phyloP scores from a whole-genome alignment of 2,888 invertebrate species.

The Amiota mariae region DNA sequence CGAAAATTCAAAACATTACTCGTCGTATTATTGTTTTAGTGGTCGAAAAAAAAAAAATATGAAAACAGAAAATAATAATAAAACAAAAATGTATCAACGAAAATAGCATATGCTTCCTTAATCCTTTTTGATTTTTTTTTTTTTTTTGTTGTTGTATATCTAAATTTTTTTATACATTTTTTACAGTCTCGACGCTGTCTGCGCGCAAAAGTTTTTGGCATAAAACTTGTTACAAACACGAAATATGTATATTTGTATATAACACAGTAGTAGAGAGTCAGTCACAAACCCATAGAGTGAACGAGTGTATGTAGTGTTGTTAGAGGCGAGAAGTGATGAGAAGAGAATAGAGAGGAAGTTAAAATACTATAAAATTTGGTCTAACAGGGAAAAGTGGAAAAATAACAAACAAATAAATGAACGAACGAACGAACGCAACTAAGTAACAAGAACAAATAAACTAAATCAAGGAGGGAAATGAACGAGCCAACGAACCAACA shows the following conservation, averaged over 20 bases:
- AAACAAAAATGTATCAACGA: slow-evolving; percentile 20
- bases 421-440: slow-evolving; percentile 13
- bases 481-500: slow-evolving; percentile 7
- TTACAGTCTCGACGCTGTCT: slow-evolving; percentile 49
- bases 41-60: neutral
- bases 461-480: slow-evolving; percentile 11
- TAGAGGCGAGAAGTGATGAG: too few species aligned
- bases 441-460: slow-evolving; percentile 1
- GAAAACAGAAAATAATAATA: slow-evolving; percentile 7
- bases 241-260: neutral
- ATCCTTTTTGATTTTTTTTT: slow-evolving; percentile 25
- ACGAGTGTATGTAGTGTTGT: neutral
- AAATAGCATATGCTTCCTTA: slow-evolving; percentile 8
- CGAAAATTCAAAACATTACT: too few species aligned
- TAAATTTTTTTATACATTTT: slow-evolving; percentile 40
- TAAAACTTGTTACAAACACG: slow-evolving; percentile 45
- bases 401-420: slow-evolving; percentile 12
- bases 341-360: too few species aligned
- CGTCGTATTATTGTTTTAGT: neutral
- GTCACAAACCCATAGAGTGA: neutral
- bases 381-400: neutral
- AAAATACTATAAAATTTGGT: neutral
- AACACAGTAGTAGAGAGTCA: neutral
- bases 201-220: slow-evolving; percentile 45
- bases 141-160: slow-evolving; percentile 37